Percentiles rank a stretch among this genome's conserved stretches.
These are phyloP conservation scores for Leptinotarsa tumamoca DNA, from an alignment of 2,888 invertebrate genomes.

Conservation along the genomic window DNA sequence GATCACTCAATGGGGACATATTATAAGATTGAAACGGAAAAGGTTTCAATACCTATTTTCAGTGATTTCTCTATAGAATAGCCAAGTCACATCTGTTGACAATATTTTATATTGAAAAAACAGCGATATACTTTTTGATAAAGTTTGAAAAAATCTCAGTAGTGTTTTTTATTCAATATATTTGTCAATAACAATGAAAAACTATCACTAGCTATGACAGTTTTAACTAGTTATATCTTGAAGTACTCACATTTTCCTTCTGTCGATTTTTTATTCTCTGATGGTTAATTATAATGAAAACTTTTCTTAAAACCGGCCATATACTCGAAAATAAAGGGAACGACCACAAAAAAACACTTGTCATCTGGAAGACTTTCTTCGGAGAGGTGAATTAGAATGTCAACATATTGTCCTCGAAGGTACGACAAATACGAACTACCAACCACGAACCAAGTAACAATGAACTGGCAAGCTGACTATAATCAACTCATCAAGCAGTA, in stretches of 20 bases:
- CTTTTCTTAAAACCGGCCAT: background rate
- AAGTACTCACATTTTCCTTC: background rate
- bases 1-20: too few relatives aligned
- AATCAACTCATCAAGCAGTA: conserved; percentile 8
- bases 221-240: too few relatives aligned
- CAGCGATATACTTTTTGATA: too few relatives aligned
- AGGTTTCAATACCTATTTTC: too few relatives aligned
- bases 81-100: too few relatives aligned
- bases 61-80: too few relatives aligned
- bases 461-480: background rate
- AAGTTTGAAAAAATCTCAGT: too few relatives aligned
- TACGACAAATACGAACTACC: background rate
- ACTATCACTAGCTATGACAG: too few relatives aligned
- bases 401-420: background rate
- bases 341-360: background rate
- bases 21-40: too few relatives aligned
- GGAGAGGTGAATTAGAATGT: background rate
- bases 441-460: background rate
- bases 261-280: background rate
- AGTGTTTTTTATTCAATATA: too few relatives aligned
- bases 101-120: too few relatives aligned
- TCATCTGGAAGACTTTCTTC: background rate
- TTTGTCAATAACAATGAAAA: too few relatives aligned
- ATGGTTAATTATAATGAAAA: background rate
- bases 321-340: background rate